These are phyloP conservation scores for Calycopis cecrops DNA, from an alignment of 1,140 invertebrate genomes.

Conservation along the genomic window DNA sequence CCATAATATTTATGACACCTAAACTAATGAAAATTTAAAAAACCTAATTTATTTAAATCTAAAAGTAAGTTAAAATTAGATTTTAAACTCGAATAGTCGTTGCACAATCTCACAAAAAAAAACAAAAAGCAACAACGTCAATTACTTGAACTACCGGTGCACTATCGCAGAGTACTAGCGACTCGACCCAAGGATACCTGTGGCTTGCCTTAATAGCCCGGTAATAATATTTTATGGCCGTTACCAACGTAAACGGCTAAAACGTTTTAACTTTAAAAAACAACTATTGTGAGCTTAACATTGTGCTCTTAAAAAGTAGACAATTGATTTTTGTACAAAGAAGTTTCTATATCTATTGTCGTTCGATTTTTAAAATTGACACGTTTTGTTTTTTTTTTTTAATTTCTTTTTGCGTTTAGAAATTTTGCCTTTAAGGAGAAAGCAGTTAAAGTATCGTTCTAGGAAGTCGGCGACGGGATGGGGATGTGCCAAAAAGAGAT, in stretches of 20 bases:
- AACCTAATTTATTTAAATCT: no score
- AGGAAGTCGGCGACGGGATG: slow-evolving; percentile 67
- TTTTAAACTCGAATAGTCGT: no score
- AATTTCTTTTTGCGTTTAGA: slow-evolving; percentile 29
- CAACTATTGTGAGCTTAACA: slow-evolving; percentile 47
- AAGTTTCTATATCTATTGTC: neutral
- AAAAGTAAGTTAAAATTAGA: no score
- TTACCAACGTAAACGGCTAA: slow-evolving; percentile 65
- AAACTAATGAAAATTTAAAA: no score
- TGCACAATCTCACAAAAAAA: slow-evolving; percentile 8
- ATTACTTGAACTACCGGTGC: slow-evolving; percentile 50
- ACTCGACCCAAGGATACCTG: slow-evolving; percentile 54
- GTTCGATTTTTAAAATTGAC: slow-evolving; percentile 19
- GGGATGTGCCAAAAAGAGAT: slow-evolving; percentile 77
- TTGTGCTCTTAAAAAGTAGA: slow-evolving; percentile 16
- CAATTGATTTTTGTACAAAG: slow-evolving; percentile 25
- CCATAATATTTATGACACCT: no score
- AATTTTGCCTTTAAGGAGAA: slow-evolving; percentile 52
- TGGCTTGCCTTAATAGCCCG: slow-evolving; percentile 52
- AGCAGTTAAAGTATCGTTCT: slow-evolving; percentile 55
- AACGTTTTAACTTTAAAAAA: slow-evolving; percentile 47
- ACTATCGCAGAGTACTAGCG: slow-evolving; percentile 51
- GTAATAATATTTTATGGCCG: slow-evolving; percentile 68
- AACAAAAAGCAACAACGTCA: slow-evolving; percentile 49
- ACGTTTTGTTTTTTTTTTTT: slow-evolving; percentile 27